phyloP scores from a whole-genome alignment of 2,888 invertebrate genomes.

The Pherbina coryleti region DNA sequence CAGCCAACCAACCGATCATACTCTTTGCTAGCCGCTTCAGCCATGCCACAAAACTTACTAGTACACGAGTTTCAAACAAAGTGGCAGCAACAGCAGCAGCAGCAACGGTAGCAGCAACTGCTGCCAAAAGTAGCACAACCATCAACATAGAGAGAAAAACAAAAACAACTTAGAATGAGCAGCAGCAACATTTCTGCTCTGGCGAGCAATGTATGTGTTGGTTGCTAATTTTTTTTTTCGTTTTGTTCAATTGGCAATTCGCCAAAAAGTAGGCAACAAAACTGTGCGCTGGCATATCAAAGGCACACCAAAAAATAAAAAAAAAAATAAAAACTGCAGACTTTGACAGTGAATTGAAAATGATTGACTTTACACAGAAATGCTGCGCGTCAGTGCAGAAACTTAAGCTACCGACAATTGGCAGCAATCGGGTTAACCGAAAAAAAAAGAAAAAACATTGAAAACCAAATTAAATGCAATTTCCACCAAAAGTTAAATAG shows the following conservation, averaged over 20 bases:
- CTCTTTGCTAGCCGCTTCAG: not conserved
- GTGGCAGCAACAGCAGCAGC: slow-evolving; percentile 7
- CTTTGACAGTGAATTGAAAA: slow-evolving; percentile 24
- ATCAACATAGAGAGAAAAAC: not conserved
- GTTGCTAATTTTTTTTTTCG: not conserved
- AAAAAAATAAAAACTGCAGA: not conserved
- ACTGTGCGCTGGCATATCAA: not conserved
- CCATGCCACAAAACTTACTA: not conserved
- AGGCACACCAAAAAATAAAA: not conserved
- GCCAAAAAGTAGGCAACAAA: slow-evolving; percentile 27
- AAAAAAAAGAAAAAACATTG: not conserved
- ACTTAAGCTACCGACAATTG: not conserved
- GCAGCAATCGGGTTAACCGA: not conserved
- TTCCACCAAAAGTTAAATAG: no score
- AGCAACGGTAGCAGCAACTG: not conserved
- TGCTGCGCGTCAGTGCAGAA: slow-evolving; percentile 15
- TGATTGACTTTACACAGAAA: slow-evolving; percentile 25
- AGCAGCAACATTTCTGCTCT: slow-evolving; percentile 11
- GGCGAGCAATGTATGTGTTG: not conserved
- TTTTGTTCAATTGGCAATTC: slow-evolving; percentile 29
- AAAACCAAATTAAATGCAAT: not conserved
- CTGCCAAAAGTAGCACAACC: slow-evolving; percentile 10
- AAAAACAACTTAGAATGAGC: not conserved
- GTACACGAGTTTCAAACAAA: slow-evolving; percentile 13
- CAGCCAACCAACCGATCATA: not conserved